phyloP scores from a whole-genome alignment of 2,888 invertebrate genomes.

The Pyralis farinalis region DNA sequence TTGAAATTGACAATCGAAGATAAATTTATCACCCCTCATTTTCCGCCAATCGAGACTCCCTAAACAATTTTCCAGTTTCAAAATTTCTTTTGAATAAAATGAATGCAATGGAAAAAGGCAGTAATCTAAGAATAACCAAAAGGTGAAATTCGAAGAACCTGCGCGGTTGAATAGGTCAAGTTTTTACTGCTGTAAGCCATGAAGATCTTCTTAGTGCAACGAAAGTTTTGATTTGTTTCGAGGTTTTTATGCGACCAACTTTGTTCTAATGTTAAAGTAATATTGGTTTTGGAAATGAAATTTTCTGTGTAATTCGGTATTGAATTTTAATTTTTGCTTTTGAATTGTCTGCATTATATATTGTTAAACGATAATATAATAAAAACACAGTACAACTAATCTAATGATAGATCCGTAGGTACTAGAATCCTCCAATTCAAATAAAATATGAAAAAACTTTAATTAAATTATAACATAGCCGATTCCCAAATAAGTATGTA shows the following conservation, averaged over 20 bases:
- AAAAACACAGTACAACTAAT: too few relatives aligned
- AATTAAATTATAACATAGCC: too few relatives aligned
- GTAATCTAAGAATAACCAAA: not conserved
- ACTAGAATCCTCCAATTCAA: too few relatives aligned
- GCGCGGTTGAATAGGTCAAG: constrained; percentile 1
- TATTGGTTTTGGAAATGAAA: not conserved
- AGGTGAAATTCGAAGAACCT: constrained; percentile 5
- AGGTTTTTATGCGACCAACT: not conserved
- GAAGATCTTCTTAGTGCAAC: not conserved
- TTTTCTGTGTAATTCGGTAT: not conserved
- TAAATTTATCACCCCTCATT: too few relatives aligned
- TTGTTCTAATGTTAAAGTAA: not conserved
- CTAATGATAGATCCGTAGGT: too few relatives aligned
- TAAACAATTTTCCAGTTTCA: not conserved
- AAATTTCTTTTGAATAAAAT: constrained; percentile 1
- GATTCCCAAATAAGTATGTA: too few relatives aligned
- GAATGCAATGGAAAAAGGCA: constrained; percentile 1
- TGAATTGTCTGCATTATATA: too few relatives aligned
- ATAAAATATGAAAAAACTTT: too few relatives aligned
- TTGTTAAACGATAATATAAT: too few relatives aligned
- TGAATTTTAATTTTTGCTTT: too few relatives aligned
- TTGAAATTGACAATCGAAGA: too few relatives aligned
- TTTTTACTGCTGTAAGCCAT: not conserved
- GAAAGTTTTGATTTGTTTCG: constrained; percentile 3
- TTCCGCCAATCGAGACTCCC: not conserved